These are phyloP conservation scores for Platynereis dumerilii DNA, from an alignment of 2,888 invertebrate species.

Conservation along the genomic window DNA sequence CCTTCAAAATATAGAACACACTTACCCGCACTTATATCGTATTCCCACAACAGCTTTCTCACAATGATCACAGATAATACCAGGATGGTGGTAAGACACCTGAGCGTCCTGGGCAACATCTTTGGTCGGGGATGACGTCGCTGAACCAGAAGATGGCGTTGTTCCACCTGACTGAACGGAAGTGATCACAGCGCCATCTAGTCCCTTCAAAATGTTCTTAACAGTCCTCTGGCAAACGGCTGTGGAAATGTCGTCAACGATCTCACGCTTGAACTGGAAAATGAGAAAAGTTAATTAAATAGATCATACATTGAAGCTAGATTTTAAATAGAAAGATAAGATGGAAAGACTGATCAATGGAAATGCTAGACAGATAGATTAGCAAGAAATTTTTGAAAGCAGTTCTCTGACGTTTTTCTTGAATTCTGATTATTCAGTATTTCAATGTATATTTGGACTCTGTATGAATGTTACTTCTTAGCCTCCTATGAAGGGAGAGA, in stretches of 20 bases:
- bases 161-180: neutral
- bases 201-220: slow-evolving; percentile 46
- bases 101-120: neutral
- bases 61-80: slow-evolving; percentile 60
- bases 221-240: slow-evolving; percentile 51
- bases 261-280: slow-evolving; percentile 49
- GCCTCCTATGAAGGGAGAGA: too few relatives aligned
- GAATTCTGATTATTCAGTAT: too few relatives aligned
- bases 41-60: slow-evolving; percentile 54
- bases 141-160: neutral
- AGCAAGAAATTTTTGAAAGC: too few relatives aligned
- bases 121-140: neutral
- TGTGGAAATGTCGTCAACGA: slow-evolving; percentile 47
- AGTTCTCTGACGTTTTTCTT: too few relatives aligned
- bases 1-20: slow-evolving; percentile 18
- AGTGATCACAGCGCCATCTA: slow-evolving; percentile 46
- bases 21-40: slow-evolving; percentile 63
- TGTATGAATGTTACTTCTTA: too few relatives aligned
- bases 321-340: too few relatives aligned
- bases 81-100: slow-evolving; percentile 37
- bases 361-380: too few relatives aligned
- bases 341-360: too few relatives aligned
- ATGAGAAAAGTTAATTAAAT: too few relatives aligned
- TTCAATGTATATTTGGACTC: too few relatives aligned
- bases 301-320: too few relatives aligned